Percentiles rank a stretch among this genome's conserved stretches.
Conservation (phyloP, 2,113 vertebrate species). For the Oceanodroma tethys region DNA sequence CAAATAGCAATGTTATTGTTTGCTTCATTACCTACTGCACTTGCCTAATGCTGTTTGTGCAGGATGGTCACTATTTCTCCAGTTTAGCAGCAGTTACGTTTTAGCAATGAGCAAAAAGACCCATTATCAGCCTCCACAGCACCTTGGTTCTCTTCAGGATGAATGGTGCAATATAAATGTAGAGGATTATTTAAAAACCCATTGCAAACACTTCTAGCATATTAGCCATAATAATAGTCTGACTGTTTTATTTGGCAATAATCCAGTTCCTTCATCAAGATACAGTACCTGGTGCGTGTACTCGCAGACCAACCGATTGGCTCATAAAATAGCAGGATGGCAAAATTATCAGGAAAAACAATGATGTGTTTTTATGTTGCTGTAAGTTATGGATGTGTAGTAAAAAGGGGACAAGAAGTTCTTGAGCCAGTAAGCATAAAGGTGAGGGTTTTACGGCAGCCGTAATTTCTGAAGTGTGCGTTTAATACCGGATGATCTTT, state of each 20-base stretch:
- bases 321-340: constrained; percentile 36
- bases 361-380: constrained; percentile 24
- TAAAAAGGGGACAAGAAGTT: constrained; percentile 23
- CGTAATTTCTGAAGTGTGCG: not conserved
- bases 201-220: constrained; percentile 25
- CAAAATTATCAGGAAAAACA: constrained; percentile 34
- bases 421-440: not conserved
- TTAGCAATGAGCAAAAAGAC: not conserved
- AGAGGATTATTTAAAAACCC: constrained; percentile 57
- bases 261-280: not conserved
- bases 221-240: constrained; percentile 29
- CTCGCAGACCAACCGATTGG: not conserved
- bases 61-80: constrained; percentile 3
- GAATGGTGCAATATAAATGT: not conserved
- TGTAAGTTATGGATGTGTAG: constrained; percentile 1
- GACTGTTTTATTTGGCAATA: constrained; percentile 47
- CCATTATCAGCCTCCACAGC: constrained; percentile 10
- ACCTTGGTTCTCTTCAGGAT: constrained; percentile 8
- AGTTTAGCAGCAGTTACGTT: not conserved
- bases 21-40: constrained; percentile 16
- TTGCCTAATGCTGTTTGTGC: not conserved
- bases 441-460: constrained; percentile 31
- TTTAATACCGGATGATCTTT: not conserved
- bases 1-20: constrained; percentile 36
- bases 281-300: not conserved